Evolutionary conservation across 2,113 vertebrate species (phyloP), one percentile per base, ranked within the genome.

Genomic region (Pterocles burchelli): DNA sequence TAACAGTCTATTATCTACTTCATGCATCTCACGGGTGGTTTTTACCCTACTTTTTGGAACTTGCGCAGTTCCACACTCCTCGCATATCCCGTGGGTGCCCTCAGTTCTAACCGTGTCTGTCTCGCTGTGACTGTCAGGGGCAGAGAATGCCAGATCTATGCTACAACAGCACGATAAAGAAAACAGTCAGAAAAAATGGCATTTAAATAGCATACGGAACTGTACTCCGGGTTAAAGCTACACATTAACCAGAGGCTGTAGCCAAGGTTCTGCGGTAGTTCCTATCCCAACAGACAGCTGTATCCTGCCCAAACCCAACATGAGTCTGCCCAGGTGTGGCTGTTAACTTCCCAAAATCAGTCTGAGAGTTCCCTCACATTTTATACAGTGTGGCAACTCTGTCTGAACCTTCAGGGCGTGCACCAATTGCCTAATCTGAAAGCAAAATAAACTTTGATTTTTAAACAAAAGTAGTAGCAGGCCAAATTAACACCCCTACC

Each of bases 101-200:
- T 97, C 97, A 62, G 95, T 96, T 71, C 90, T 89, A 85, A 88
- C 48, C 7, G 45, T 31, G 41, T 77, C 71, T 95, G 88, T 96
- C 51, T 89, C 5, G 84, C 72, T 67, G 97, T 65, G 75, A 89
- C 55, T 96, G 66, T 97, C 97, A 84, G 96, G 96, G 82, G 97
- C 94, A 89, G 97, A 88, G 84, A 97, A 89, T 72, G 89, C 63
- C 94, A 96, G n/a, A 86, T 67, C 95, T 95, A 71, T 28, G 94
- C 97, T 98, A 96, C 33, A 93, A 94, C 2, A 21, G 91, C 79
- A 92, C 9, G 15, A 97, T 24, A 97, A 96, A 95, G 94, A 96
- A 84, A 12, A 8, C 17, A 33, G 66, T 95, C 85, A 97, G 65
- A 82, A 79, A 91, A 91, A 16, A 48, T 36, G 65, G 62, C 38